Conservation (phyloP, 2,888 invertebrate genomes). For the Caenorhabditis auriculariae region DNA sequence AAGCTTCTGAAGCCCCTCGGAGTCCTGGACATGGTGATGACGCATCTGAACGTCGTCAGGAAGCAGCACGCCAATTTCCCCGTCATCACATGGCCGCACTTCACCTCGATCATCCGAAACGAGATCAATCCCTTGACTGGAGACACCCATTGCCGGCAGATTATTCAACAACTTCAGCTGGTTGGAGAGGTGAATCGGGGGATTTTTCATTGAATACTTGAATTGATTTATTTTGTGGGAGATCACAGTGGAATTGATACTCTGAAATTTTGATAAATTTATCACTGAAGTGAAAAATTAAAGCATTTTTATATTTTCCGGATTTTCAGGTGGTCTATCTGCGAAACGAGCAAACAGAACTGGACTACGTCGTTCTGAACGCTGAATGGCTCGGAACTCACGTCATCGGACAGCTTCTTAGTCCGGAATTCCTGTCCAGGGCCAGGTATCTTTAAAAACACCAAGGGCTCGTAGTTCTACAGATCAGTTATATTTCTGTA, state of each 20-base stretch:
- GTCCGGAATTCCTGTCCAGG: conserved; percentile 67
- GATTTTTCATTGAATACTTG: conserved; percentile 5
- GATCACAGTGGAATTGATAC: too few relatives aligned
- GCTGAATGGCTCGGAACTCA: conserved; percentile 75
- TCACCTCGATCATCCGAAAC: conserved; percentile 64
- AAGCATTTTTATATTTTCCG: neutral
- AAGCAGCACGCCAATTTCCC: conserved; percentile 71
- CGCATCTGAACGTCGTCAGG: conserved; percentile 67
- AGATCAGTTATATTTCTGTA: neutral
- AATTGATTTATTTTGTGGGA: neutral
- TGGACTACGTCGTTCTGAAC: conserved; percentile 73
- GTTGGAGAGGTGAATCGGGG: conserved; percentile 73
- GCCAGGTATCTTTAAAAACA: conserved; percentile 60
- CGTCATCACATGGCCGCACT: conserved; percentile 71
- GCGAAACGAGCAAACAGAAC: conserved; percentile 67
- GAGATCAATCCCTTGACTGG: conserved; percentile 74
- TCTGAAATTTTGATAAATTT: too few relatives aligned
- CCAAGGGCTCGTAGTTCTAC: neutral
- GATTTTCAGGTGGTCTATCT: conserved; percentile 70
- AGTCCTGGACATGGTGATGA: conserved; percentile 70
- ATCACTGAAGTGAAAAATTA: neutral
- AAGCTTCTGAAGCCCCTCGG: conserved; percentile 69
- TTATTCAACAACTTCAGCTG: conserved; percentile 72
- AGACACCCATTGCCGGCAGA: conserved; percentile 72
- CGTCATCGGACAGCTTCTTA: conserved; percentile 73